A percentile compares a stretch with the other conserved stretches of the same genome.
These are phyloP conservation scores for Sebastes jordani DNA, from an alignment of 2,797 vertebrate genomes.

Conservation along the genomic window DNA sequence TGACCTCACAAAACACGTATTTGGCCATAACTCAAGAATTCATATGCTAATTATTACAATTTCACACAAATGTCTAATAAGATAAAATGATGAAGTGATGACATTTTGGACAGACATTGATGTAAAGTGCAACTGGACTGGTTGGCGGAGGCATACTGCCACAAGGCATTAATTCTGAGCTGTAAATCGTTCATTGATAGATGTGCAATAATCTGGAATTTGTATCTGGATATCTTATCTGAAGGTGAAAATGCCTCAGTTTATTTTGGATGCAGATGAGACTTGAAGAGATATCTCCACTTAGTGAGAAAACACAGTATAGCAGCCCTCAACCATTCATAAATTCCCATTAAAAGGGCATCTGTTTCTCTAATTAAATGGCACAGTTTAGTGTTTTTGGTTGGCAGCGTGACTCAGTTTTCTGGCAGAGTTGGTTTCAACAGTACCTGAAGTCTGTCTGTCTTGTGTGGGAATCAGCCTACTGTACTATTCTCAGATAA, in stretches of 20 bases:
- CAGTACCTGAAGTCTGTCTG: constrained; percentile 24
- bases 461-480: constrained; percentile 73
- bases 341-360: neutral
- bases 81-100: no score
- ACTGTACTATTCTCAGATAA: constrained; percentile 73
- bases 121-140: no score
- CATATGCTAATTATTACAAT: no score
- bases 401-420: neutral
- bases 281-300: neutral
- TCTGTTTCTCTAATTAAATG: neutral
- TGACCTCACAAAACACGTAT: no score
- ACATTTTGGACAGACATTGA: no score
- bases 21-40: no score
- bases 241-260: neutral
- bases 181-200: neutral
- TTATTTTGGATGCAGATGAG: neutral
- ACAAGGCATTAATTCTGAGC: neutral
- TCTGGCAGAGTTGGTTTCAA: neutral
- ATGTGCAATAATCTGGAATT: neutral
- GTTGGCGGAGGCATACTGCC: no score
- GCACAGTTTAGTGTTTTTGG: neutral
- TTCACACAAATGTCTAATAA: no score
- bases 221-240: neutral
- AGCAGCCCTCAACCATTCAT: neutral
- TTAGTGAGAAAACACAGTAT: neutral